A percentile compares a stretch with the other conserved stretches of the same genome.
Evolutionary conservation across 2,888 invertebrate species (phyloP).

Genomic region (Hermodice carunculata): DNA sequence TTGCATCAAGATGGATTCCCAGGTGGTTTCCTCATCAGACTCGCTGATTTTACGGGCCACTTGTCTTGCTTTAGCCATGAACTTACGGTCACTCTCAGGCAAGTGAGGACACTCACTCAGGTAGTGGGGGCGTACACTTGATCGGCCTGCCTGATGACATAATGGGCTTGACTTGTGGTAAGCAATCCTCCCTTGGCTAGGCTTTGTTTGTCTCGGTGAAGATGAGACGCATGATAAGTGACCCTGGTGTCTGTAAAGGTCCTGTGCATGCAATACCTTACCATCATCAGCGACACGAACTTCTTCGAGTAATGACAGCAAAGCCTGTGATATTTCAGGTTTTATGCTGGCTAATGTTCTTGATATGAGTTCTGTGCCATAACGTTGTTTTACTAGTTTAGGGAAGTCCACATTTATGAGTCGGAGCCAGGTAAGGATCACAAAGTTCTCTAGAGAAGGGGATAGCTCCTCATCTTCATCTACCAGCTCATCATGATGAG

Average conservation of each 20-base stretch:
- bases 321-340: too few species aligned
- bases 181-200: too few species aligned
- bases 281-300: too few species aligned
- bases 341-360: neutral
- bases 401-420: conserved; percentile 35
- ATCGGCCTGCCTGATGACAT: conserved; percentile 31
- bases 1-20: too few species aligned
- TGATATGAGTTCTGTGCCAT: conserved; percentile 12
- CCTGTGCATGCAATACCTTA: too few species aligned
- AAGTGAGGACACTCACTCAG: conserved; percentile 35
- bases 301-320: neutral
- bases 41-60: too few species aligned
- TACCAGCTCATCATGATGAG: conserved; percentile 34
- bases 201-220: too few species aligned
- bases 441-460: conserved; percentile 37
- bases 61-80: conserved; percentile 29
- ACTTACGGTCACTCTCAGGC: conserved; percentile 32
- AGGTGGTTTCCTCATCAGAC: too few species aligned
- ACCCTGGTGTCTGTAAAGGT: too few species aligned
- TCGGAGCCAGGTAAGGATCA: conserved; percentile 35
- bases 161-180: conserved; percentile 33
- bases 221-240: too few species aligned
- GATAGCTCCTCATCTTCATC: conserved; percentile 32
- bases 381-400: conserved; percentile 36
- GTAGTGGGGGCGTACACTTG: conserved; percentile 28